Evolutionary conservation across 2,888 invertebrate species (phyloP), one percentile per base, ranked within the genome.

Genomic region (Acrobasis consociella): DNA sequence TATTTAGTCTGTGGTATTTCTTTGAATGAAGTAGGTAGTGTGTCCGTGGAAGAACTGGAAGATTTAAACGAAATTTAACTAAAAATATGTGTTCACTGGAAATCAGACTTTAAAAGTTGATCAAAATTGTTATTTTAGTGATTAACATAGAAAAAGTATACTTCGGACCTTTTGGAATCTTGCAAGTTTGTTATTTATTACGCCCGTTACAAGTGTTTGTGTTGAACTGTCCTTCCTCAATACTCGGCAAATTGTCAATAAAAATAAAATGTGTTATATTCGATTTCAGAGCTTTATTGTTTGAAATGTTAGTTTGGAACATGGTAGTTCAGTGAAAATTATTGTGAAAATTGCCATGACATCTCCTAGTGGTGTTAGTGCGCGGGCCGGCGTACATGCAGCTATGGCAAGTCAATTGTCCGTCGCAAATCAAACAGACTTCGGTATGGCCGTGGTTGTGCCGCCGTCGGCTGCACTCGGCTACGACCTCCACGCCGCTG

Each of bases 311-410:
- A n/a, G 13, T 31, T n/a, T 31, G 11, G n/a, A 31, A 58, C 9
- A n/a, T 46, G 46, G 13, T 13, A 80, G 75, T 68, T 70, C 74
- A 71, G 71, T 77, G 80, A 80, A 77, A 76, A 77, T 78, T 71
- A 71, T 69, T 72, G 73, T 72, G 67, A 71, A 71, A 67, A 67
- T 74, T 70, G 73, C 69, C 71, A 88, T 89, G 90, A 85, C 86
- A 76, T 83, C 89, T 76, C 74, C 84, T 66, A 75, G 78, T 69
- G 77, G 78, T 69, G 70, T 82, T 64, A 80, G 78, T 71, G 75
- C 80, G 66, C 76, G 76, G 66, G 76, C 82, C 62, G 79, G 74
- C 67, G 75, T 82, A 69, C 86, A 82, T 67, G 68, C 80, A 10
- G 71, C 78, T 58, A 77, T 85, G 72, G 69, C 78, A 64, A 75